Conservation (phyloP, 64 coral and sea anemone genomes). For the Pachyseris speciosa region DNA sequence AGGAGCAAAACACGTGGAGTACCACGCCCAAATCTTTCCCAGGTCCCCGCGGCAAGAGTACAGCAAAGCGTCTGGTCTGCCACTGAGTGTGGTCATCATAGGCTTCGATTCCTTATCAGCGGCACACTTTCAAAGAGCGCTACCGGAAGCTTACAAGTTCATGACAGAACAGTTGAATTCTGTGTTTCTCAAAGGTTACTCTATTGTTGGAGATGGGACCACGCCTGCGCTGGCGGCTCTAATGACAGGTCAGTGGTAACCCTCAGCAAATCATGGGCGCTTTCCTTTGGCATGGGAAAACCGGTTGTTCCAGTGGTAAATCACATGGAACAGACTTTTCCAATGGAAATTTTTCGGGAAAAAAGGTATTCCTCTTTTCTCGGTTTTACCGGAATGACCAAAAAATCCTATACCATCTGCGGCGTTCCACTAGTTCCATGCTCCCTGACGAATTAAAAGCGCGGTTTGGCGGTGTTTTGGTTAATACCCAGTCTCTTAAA, state of each 20-base stretch:
- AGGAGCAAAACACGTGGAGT: constrained; percentile 32
- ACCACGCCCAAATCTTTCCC: constrained; percentile 38
- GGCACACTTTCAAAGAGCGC: constrained; percentile 81
- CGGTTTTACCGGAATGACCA: no score
- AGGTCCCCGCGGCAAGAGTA: background rate
- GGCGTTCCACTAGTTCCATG: no score
- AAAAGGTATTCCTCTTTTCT: no score
- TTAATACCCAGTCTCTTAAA: no score
- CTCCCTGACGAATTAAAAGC: no score
- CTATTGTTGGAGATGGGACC: constrained; percentile 87
- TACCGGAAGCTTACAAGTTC: constrained; percentile 71
- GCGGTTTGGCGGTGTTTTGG: no score
- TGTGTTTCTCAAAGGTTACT: constrained; percentile 86
- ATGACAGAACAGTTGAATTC: constrained; percentile 74
- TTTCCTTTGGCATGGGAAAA: no score
- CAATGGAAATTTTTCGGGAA: no score
- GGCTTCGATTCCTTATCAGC: constrained; percentile 86
- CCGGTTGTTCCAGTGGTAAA: no score
- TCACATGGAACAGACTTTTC: no score
- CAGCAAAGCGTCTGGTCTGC: constrained; percentile 37
- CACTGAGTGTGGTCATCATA: constrained; percentile 78
- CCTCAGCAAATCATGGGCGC: background rate
- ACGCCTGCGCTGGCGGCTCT: constrained; percentile 86
- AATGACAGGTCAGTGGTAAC: constrained; percentile 58
- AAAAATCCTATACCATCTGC: no score